Percentiles rank a stretch among this genome's conserved stretches.
These are phyloP conservation scores for Idaea straminata DNA, from an alignment of 2,888 invertebrate species.

Conservation along the genomic window DNA sequence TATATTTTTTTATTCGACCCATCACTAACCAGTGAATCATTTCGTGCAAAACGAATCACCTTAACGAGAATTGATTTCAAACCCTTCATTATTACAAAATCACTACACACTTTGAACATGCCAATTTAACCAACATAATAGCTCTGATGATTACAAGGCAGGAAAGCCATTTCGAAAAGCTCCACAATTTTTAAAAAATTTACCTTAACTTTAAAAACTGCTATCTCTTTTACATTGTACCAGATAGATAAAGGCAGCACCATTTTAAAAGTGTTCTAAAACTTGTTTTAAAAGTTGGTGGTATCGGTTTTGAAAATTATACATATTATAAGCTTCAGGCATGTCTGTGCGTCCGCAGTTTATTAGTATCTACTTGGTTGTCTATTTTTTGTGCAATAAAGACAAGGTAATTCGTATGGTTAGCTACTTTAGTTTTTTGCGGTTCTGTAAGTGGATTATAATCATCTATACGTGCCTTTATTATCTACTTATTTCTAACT, in stretches of 20 bases:
- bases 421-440: constrained; percentile 2
- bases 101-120: not conserved
- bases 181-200: not conserved
- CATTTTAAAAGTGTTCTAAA: not conserved
- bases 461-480: not conserved
- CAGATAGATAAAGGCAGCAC: not conserved
- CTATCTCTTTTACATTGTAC: not conserved
- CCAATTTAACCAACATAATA: constrained; percentile 3
- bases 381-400: constrained; percentile 2
- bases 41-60: constrained; percentile 1
- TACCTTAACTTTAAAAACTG: not conserved
- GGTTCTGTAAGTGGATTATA: not conserved
- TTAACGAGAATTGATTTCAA: not conserved
- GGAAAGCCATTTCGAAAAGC: not conserved
- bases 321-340: not conserved
- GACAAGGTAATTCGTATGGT: constrained; percentile 2
- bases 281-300: not conserved
- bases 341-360: constrained; percentile 1
- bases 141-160: constrained; percentile 1
- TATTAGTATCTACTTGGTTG: constrained; percentile 3
- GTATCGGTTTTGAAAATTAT: not conserved
- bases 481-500: not conserved
- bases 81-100: constrained; percentile 1
- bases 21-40: not conserved
- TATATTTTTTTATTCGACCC: too few species aligned